Base-by-base conservation (phyloP, 1,140 invertebrate species). In the Penaeus chinensis region DNA sequence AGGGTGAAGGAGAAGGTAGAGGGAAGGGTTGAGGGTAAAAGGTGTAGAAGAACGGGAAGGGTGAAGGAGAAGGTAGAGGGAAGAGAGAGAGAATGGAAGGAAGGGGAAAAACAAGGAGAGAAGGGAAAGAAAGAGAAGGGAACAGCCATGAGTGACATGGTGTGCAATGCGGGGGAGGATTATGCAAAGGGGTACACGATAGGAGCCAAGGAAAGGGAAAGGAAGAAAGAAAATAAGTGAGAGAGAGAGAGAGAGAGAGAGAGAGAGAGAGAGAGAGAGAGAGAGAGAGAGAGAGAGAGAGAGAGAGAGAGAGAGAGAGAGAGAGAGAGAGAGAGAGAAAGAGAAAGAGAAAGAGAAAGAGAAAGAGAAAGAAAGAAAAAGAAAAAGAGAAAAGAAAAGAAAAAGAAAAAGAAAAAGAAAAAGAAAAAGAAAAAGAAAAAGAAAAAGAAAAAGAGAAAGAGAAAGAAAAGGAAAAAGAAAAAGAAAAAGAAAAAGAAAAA, bases 221-320 rank as follows among this genome's bases (percentile, higher is more conserved):
- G 54, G 16, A 54, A 54, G 54, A 54, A 54, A 54, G 47, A 54
- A 54, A 10, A 11, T 7, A 37, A 71, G 69, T 7, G 11, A 71
- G 11, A 13, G 11, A 18, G 10, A 7, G 69, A 71, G 4, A 71
- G 32, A 54, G 10, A 71, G 69, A 71, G 32, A 71, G 69, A 71
- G 69, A 71, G 69, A 71, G 69, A 71, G 69, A 71, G 69, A 71
- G 69, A 27, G 32, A 71, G 69, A 37, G 32, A 24, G 69, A 37
- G 32, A 71, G 32, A 71, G 69, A 71, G n/a, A 27, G 32, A 71
- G n/a, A 71, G n/a, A 27, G n/a, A 27, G 69, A 37, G 32, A 24
- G 69, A 24, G n/a, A 71, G 32, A 24, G n/a, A 27, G n/a, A 71
- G 32, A 27, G n/a, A 24, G 32, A 27, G 69, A 71, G n/a, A 27